phyloP scores from a whole-genome alignment of 2,888 invertebrate species.

The Conus canariensis region DNA sequence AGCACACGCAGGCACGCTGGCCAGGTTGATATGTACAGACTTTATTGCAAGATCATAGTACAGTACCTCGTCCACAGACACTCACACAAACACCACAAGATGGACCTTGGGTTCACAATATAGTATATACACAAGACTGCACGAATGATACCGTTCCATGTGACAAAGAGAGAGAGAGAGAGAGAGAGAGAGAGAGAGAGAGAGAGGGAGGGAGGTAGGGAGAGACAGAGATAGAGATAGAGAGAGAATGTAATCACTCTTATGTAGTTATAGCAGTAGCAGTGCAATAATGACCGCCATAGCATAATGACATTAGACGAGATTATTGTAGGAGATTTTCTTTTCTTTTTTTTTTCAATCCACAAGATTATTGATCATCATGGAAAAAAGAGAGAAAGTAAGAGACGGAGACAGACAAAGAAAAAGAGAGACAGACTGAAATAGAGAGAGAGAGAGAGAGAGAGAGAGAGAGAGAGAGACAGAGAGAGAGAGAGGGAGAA shows the following conservation, averaged over 20 bases:
- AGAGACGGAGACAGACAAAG: neutral
- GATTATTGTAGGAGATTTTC: too few relatives aligned
- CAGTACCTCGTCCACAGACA: slow-evolving; percentile 23
- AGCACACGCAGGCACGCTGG: neutral
- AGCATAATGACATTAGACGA: too few relatives aligned
- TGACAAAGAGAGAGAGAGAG: neutral
- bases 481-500: neutral
- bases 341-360: too few relatives aligned
- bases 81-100: slow-evolving; percentile 28
- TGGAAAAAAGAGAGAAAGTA: neutral
- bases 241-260: neutral
- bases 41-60: slow-evolving; percentile 42
- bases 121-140: neutral
- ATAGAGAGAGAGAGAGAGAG: neutral
- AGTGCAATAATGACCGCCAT: too few relatives aligned
- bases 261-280: too few relatives aligned
- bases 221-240: neutral
- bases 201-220: neutral
- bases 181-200: too few relatives aligned
- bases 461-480: neutral
- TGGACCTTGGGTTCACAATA: slow-evolving; percentile 19
- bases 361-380: too few relatives aligned
- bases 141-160: neutral
- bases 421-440: neutral
- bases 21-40: slow-evolving; percentile 39